Evolutionary conservation across 1,140 invertebrate genomes (phyloP), one percentile per base, ranked within the genome.

Genomic region (Manduca sexta): DNA sequence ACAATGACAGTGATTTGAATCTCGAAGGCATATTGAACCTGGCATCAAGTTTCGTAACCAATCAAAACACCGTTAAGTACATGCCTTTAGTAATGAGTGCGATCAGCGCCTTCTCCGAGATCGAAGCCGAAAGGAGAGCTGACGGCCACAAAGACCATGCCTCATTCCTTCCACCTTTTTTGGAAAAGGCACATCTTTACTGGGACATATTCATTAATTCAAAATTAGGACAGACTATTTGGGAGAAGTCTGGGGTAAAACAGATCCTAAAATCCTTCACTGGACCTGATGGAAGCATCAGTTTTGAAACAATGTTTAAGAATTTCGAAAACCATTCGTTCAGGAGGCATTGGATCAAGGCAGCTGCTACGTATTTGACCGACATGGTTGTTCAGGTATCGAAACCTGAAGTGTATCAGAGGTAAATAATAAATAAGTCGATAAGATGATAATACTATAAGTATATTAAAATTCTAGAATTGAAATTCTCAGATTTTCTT

Each of bases 181-280:
- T 95, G 30, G 93, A 93, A 61, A 92, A 91, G 45, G 57, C 90
- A 1, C 92, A 94, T 64, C 74, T 93, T 0, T 89, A 93, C 61
- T 94, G 93, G 90, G 92, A 94, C 52, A 89, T 93, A 37, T 94
- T 94, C 64, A 91, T 92, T 3, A 91, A 92, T 67, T 94, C 93
- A 0, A 92, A 94, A 56, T 76, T 94, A 0, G 93, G 93, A 0
- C 90, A 90, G 58, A 89, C 90, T 0, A 64, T 94, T 1, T 93
- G 92, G 88, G 88, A 91, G 47, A 93, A 91, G 37, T 90, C 92
- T 4, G 93, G 93, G 0, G 76, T 93, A 1, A 89, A 90, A 33
- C 88, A 89, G 31, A 88, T 92, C 0, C 70, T 75, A 38, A 86
- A 87, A 50, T 64, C 77, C 0, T 91, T 92, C 58, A 84, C 88